A percentile compares a stretch with the other conserved stretches of the same genome.
Evolutionary conservation across 2,888 invertebrate species (phyloP).

Genomic region (Drosophila nr. perissopoda): DNA sequence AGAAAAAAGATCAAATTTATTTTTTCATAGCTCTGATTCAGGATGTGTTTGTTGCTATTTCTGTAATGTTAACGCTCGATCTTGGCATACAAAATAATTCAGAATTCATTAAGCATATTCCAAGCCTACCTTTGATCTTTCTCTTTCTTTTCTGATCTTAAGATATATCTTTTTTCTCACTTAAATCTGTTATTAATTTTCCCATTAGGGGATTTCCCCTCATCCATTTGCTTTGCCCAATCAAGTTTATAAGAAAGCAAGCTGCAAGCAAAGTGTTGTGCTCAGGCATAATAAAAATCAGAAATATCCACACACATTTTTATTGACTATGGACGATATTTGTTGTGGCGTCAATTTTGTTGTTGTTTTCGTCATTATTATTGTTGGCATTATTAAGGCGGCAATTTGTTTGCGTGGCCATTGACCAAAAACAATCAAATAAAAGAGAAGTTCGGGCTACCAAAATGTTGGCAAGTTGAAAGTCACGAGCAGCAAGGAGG

Average conservation of each 20-base stretch:
- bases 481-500: constrained; percentile 3
- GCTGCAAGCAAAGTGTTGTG: constrained; percentile 29
- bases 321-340: constrained; percentile 44
- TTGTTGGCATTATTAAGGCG: constrained; percentile 72
- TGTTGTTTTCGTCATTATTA: constrained; percentile 38
- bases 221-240: neutral
- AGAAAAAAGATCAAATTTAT: neutral
- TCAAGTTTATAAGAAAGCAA: constrained; percentile 6
- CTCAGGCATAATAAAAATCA: constrained; percentile 33
- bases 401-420: constrained; percentile 64
- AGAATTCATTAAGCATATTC: neutral
- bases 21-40: neutral
- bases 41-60: neutral
- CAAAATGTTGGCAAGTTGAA: constrained; percentile 13
- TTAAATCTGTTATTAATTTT: neutral
- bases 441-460: neutral
- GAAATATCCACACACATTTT: constrained; percentile 43
- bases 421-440: constrained; percentile 39
- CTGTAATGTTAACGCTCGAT: neutral
- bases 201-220: neutral
- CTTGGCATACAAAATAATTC: neutral
- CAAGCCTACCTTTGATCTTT: neutral
- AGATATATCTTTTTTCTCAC: neutral
- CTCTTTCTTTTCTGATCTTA: neutral
- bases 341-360: constrained; percentile 14